Conservation (phyloP, 2,888 invertebrate species). For the Hyalella azteca region DNA sequence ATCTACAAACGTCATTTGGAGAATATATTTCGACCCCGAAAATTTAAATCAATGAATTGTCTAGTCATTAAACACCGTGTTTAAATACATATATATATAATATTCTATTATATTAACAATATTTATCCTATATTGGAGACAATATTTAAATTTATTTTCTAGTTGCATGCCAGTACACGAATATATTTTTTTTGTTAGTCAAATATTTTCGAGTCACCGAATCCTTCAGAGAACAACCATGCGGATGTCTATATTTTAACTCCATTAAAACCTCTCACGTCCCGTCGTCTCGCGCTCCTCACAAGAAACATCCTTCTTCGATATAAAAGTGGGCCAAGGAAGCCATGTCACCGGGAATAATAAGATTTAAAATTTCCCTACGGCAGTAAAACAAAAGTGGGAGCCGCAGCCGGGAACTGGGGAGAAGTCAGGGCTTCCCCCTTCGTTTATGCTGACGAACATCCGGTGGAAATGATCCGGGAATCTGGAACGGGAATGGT, state of each 20-base stretch:
- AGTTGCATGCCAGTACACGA: too few relatives aligned
- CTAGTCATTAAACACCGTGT: too few relatives aligned
- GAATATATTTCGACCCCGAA: too few relatives aligned
- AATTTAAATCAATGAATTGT: too few relatives aligned
- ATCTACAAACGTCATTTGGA: too few relatives aligned
- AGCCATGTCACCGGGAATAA: constrained; percentile 36
- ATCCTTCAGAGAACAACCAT: background rate
- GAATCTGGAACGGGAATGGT: constrained; percentile 15
- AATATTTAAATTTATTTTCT: too few relatives aligned
- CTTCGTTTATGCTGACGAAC: constrained; percentile 33
- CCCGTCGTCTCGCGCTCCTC: background rate
- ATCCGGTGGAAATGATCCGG: constrained; percentile 34
- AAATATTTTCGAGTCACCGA: too few relatives aligned
- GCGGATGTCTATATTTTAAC: background rate
- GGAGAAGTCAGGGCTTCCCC: background rate
- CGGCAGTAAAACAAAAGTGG: constrained; percentile 36
- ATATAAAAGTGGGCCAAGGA: constrained; percentile 8
- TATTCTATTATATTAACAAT: too few relatives aligned
- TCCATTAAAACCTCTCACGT: constrained; percentile 12
- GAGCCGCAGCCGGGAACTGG: background rate
- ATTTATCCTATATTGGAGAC: too few relatives aligned
- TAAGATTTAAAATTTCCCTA: constrained; percentile 36
- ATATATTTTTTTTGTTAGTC: too few relatives aligned
- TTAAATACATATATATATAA: too few relatives aligned
- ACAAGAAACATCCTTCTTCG: background rate